Conservation (phyloP, 2,888 invertebrate species). For the Synergus umbraculus region DNA sequence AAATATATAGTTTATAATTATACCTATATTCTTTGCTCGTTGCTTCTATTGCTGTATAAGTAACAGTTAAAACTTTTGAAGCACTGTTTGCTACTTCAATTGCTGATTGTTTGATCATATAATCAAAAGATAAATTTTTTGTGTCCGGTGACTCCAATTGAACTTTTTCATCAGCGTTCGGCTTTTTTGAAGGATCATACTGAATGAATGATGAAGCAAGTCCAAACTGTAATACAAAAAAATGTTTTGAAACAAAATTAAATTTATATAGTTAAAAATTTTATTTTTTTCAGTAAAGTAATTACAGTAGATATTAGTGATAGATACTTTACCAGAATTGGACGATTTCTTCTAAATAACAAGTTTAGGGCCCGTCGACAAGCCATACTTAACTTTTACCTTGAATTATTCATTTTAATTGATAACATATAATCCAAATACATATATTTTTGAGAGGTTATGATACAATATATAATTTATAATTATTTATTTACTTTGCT, state of each 20-base stretch:
- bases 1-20: slow-evolving; percentile 29
- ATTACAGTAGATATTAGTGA: slow-evolving; percentile 3
- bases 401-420: not conserved
- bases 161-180: slow-evolving; percentile 59
- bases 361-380: slow-evolving; percentile 44
- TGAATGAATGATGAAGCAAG: slow-evolving; percentile 58
- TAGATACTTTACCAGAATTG: slow-evolving; percentile 27
- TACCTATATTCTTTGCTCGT: slow-evolving; percentile 72
- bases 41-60: slow-evolving; percentile 68
- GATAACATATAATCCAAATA: not conserved
- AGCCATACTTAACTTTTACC: slow-evolving; percentile 37
- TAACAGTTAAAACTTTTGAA: slow-evolving; percentile 69
- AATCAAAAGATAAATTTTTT: slow-evolving; percentile 67
- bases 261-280: not conserved
- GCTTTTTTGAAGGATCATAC: slow-evolving; percentile 57
- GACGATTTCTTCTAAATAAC: slow-evolving; percentile 43
- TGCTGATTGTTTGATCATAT: slow-evolving; percentile 71
- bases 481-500: no score
- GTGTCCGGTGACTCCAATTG: slow-evolving; percentile 62
- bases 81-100: slow-evolving; percentile 71
- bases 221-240: slow-evolving; percentile 57
- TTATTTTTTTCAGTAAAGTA: not conserved
- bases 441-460: not conserved
- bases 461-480: not conserved
- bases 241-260: not conserved